phyloP scores from a whole-genome alignment of 2,113 vertebrate genomes.

The Eolophus roseicapilla region DNA sequence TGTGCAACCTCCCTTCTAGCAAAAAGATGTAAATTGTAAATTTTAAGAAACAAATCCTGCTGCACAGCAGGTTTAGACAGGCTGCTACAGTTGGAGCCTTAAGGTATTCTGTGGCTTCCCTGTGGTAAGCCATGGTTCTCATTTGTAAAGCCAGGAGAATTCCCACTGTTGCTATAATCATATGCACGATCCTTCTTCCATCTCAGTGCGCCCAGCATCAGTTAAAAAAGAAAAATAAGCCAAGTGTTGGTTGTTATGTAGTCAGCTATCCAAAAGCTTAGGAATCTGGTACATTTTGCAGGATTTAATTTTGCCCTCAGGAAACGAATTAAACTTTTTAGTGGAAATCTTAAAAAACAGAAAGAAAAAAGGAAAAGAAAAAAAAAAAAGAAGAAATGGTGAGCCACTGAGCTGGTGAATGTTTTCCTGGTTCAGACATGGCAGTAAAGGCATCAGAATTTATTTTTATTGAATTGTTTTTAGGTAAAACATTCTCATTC shows the following conservation, averaged over 20 bases:
- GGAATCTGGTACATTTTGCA: neutral
- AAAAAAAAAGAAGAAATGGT: neutral
- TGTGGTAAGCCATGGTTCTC: constrained; percentile 45
- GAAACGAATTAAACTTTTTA: neutral
- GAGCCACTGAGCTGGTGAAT: neutral
- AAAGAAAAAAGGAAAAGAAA: accelerated
- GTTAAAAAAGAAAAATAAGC: constrained; percentile 45
- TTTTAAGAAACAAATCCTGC: constrained; percentile 57
- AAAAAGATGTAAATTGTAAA: constrained; percentile 34
- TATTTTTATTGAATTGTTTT: neutral
- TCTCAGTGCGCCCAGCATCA: constrained; percentile 14
- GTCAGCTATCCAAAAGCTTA: neutral
- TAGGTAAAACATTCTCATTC: neutral
- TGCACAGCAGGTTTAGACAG: constrained; percentile 50
- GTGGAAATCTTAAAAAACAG: neutral
- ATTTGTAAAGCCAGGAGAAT: constrained; percentile 54
- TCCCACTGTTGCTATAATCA: constrained; percentile 45
- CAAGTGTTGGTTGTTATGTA: neutral
- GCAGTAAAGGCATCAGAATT: neutral
- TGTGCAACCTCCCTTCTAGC: neutral
- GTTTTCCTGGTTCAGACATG: neutral
- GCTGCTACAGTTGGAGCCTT: neutral
- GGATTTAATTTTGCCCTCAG: neutral
- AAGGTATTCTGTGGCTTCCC: constrained; percentile 40
- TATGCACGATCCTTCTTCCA: constrained; percentile 44